A percentile compares a stretch with the other conserved stretches of the same genome.
phyloP scores from a whole-genome alignment of 2,888 invertebrate genomes.

The Acrobasis consociella region DNA sequence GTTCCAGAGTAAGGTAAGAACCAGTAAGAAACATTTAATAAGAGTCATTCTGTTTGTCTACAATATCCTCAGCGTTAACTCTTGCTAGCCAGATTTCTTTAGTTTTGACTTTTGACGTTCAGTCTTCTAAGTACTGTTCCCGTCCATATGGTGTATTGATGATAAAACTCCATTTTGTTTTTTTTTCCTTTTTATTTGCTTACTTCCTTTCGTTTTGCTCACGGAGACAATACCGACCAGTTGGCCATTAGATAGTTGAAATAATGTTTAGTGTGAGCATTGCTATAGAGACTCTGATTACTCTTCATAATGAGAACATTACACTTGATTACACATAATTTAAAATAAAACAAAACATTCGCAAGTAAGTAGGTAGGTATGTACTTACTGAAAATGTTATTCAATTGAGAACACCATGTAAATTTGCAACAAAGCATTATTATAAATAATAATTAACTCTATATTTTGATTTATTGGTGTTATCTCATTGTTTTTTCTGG shows the following conservation, averaged over 20 bases:
- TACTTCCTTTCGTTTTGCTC: conserved; percentile 4
- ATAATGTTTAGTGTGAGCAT: background rate
- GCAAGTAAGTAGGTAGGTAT: too few species aligned
- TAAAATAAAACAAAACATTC: too few species aligned
- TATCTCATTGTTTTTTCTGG: too few species aligned
- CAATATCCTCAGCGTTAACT: background rate
- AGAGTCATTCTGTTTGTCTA: conserved; percentile 21
- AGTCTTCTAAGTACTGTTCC: background rate
- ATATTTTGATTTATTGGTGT: too few species aligned
- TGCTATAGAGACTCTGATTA: too few species aligned
- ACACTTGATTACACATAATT: too few species aligned
- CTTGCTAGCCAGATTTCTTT: background rate
- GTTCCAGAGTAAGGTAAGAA: conserved; percentile 76
- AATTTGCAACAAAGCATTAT: too few species aligned
- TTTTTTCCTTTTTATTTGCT: background rate
- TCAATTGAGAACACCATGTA: too few species aligned
- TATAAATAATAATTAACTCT: too few species aligned
- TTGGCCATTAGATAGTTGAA: background rate
- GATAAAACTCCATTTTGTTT: conserved; percentile 9
- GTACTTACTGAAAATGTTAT: too few species aligned
- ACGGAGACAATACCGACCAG: background rate
- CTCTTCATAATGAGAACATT: too few species aligned
- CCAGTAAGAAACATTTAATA: too few species aligned
- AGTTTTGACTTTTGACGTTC: background rate
- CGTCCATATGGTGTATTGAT: conserved; percentile 4